Conservation (phyloP, 2,113 vertebrate species). For the Clarias gariepinus region DNA sequence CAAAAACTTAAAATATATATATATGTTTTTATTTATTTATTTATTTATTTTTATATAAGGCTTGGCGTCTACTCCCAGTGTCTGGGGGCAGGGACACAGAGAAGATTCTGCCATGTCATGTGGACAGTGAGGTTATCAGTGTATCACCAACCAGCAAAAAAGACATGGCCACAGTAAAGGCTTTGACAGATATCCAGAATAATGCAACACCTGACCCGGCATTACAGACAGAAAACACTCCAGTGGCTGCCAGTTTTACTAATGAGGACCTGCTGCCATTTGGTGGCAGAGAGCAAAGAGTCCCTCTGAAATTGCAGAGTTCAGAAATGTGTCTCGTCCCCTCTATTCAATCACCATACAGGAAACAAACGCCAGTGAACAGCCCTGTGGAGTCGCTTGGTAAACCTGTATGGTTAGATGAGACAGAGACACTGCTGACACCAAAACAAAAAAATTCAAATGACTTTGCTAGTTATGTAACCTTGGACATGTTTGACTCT, state of each 20-base stretch:
- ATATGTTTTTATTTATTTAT: too few relatives aligned
- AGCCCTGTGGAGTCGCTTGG: constrained; percentile 27
- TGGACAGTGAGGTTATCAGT: constrained; percentile 9
- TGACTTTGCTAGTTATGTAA: constrained; percentile 5
- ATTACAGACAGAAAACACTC: not conserved
- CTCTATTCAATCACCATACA: not conserved
- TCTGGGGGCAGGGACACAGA: not conserved
- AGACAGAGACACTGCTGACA: constrained; percentile 30
- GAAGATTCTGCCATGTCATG: constrained; percentile 17
- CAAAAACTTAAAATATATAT: not conserved
- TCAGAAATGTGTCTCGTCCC: not conserved
- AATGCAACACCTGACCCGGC: not conserved
- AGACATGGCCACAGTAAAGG: not conserved
- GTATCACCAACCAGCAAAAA: not conserved
- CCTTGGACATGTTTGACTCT: not conserved
- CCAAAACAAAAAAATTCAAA: not conserved
- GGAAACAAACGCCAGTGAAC: not conserved
- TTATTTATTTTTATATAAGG: not conserved
- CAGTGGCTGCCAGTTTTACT: not conserved
- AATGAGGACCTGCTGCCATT: not conserved
- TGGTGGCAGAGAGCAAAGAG: not conserved
- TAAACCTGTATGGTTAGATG: not conserved
- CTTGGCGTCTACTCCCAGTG: not conserved
- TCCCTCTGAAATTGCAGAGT: not conserved
- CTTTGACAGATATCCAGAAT: not conserved